Evolutionary conservation across 2,888 invertebrate species (phyloP), one percentile per base, ranked within the genome.

Genomic region (Macrostomum cliftonense): DNA sequence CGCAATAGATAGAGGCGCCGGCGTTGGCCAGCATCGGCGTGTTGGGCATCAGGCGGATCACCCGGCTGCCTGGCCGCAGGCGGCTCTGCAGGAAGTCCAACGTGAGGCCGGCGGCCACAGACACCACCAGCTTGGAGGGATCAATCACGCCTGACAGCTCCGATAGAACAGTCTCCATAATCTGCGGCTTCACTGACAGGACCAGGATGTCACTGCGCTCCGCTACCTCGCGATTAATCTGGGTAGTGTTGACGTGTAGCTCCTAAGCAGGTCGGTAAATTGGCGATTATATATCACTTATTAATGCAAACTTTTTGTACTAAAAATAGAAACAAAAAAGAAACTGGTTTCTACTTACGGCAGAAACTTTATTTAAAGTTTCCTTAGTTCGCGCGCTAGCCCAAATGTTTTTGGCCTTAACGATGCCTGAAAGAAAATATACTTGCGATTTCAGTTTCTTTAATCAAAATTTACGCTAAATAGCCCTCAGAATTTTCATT

Each of bases 21-120:
- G 78, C 78, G 2, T 81, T 79, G 1, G 84, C 84, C 28, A 87
- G 66, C 73, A 83, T 78, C 1, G 89, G 83, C 1, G 85, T 87
- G 67, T 88, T 93, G 0, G 91, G 88, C 82, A 89, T 85, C 2
- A 84, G 83, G 46, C 93, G 75, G 39, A 91, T 78, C 63, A 85
- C 73, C 71, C 87, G 77, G 0, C 82, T 78, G 52, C 78, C 58
- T 13, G 51, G 17, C 13, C 21, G 39, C 49, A 48, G 21, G 39
- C 43, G 87, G 73, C 79, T 76, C 74, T 89, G 84, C 54, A 95
- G 74, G 47, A 80, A 77, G 21, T 77, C 72, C 11, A 83, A 75
- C 0, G 82, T 78, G 13, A 91, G 78, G 2, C 93, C 91, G 80
- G 88, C 86, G 1, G 88, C 93, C 16, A 93, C 82, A 0, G 93